phyloP scores from a whole-genome alignment of 2,113 vertebrate species.

The Orthonyx spaldingii region DNA sequence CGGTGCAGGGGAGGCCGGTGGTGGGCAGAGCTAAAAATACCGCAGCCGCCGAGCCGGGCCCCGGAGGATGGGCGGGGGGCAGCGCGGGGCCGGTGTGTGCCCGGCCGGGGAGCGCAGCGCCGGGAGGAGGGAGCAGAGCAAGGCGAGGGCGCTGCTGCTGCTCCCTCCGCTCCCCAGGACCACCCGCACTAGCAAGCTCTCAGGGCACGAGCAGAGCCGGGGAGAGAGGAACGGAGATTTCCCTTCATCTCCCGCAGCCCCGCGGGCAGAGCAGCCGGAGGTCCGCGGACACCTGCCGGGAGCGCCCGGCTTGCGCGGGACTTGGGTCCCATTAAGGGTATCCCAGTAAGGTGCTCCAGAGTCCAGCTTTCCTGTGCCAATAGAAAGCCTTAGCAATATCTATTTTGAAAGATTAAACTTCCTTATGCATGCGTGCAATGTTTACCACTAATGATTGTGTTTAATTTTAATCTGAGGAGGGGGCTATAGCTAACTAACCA shows the following conservation, averaged over 20 bases:
- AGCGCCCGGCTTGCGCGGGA: neutral
- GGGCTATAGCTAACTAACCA: neutral
- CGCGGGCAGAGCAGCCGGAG: neutral
- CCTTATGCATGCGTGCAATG: fast-evolving
- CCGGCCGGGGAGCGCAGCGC: neutral
- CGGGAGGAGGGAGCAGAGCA: fast-evolving
- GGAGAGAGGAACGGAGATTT: neutral
- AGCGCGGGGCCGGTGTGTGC: neutral
- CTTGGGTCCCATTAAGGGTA: neutral
- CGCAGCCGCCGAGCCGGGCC: neutral
- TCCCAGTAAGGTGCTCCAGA: no score
- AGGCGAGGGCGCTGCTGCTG: neutral
- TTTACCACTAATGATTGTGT: fast-evolving
- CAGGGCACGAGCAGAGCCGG: fast-evolving
- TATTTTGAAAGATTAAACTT: neutral
- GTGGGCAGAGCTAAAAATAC: neutral
- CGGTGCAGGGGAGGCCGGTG: neutral
- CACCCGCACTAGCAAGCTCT: fast-evolving
- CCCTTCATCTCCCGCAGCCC: neutral
- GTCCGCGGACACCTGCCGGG: neutral
- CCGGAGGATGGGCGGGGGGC: neutral
- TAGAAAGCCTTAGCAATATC: neutral
- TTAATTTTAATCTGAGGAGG: neutral
- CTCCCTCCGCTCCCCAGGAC: neutral
- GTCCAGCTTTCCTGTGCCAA: fast-evolving